Conservation (phyloP, 2,888 invertebrate species). For the Philereme vetulata region DNA sequence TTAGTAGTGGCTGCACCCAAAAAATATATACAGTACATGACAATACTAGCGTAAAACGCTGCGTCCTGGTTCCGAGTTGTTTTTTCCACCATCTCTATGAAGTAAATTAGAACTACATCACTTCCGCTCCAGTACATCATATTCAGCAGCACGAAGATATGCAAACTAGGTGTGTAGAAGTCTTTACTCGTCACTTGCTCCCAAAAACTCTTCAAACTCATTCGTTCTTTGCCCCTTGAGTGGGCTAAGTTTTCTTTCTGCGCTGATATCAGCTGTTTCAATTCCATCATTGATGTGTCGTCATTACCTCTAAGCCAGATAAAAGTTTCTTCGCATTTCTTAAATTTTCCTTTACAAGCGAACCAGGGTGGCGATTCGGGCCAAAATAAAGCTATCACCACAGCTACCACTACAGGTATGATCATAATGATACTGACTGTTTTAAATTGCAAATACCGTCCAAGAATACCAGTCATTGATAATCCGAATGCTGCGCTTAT, state of each 20-base stretch:
- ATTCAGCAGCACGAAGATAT: constrained; percentile 18
- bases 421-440: constrained; percentile 32
- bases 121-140: constrained; percentile 20
- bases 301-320: constrained; percentile 34
- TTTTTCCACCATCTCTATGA: constrained; percentile 17
- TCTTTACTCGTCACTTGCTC: constrained; percentile 14
- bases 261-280: constrained; percentile 24
- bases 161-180: constrained; percentile 24
- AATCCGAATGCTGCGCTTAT: constrained; percentile 25
- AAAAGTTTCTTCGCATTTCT: constrained; percentile 35
- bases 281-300: constrained; percentile 29
- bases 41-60: constrained; percentile 16
- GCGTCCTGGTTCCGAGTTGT: constrained; percentile 13
- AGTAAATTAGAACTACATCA: constrained; percentile 20
- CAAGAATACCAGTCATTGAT: constrained; percentile 25
- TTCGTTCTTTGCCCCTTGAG: no score
- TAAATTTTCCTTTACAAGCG: constrained; percentile 36
- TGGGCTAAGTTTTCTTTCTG: constrained; percentile 26
- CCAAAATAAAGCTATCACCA: constrained; percentile 31
- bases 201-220: no score
- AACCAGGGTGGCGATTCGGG: constrained; percentile 41
- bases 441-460: constrained; percentile 31
- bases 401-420: constrained; percentile 20
- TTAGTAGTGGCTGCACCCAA: constrained; percentile 7
- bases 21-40: constrained; percentile 14